A percentile compares a stretch with the other conserved stretches of the same genome.
These are phyloP conservation scores for Apostichopus japonicus DNA, from an alignment of 35 echinoderm and acorn worm species.

Conservation along the genomic window DNA sequence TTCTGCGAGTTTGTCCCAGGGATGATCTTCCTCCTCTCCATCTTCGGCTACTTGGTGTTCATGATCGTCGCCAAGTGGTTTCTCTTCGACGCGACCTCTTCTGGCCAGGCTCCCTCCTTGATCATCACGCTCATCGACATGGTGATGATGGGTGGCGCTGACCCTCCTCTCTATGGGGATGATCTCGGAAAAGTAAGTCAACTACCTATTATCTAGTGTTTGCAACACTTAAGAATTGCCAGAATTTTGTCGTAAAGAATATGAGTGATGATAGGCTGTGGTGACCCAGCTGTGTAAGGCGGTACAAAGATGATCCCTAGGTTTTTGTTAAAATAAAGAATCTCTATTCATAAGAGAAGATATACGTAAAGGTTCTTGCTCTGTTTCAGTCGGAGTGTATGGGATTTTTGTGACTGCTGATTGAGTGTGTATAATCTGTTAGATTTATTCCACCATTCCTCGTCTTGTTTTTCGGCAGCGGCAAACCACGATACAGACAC, in stretches of 20 bases:
- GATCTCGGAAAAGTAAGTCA: background rate
- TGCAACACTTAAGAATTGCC: too few relatives aligned
- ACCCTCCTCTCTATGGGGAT: background rate
- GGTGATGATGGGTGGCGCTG: constrained; percentile 29
- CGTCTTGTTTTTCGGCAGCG: background rate
- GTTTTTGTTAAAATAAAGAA: too few relatives aligned
- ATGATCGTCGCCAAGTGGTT: constrained; percentile 85
- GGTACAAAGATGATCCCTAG: too few relatives aligned
- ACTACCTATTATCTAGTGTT: too few relatives aligned
- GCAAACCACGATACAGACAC: constrained; percentile 61
- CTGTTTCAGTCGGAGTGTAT: background rate
- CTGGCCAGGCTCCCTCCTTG: constrained; percentile 58
- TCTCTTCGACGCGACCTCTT: constrained; percentile 13
- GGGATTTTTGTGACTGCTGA: background rate
- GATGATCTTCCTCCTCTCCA: constrained; percentile 67
- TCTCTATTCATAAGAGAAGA: too few relatives aligned
- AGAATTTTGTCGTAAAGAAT: too few relatives aligned
- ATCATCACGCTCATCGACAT: constrained; percentile 85
- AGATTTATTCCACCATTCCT: background rate
- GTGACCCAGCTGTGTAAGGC: background rate
- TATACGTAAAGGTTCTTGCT: background rate
- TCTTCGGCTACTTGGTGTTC: constrained; percentile 81
- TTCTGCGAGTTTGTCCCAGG: constrained; percentile 74
- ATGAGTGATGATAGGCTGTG: too few relatives aligned
- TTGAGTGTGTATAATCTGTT: background rate